phyloP scores from a whole-genome alignment of 2,888 invertebrate genomes.

The Campoplex capitator region DNA sequence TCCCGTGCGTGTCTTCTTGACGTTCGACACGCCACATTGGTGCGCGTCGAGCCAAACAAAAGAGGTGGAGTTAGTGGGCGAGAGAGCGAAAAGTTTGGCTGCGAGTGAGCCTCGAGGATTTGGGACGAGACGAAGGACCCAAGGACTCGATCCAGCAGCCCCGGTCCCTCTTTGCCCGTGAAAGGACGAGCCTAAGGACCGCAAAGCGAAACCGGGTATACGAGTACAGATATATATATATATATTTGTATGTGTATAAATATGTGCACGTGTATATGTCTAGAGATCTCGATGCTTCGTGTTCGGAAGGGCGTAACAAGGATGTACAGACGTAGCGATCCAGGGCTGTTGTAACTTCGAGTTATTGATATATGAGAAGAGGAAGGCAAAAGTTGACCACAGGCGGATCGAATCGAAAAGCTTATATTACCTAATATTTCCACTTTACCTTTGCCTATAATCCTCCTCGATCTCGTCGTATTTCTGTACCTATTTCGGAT shows the following conservation, averaged over 20 bases:
- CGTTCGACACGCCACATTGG: slow-evolving; percentile 36
- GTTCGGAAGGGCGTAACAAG: slow-evolving; percentile 7
- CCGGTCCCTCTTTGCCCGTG: slow-evolving; percentile 62
- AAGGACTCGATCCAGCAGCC: slow-evolving; percentile 49
- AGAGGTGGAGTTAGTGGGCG: slow-evolving; percentile 63
- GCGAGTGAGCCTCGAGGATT: slow-evolving; percentile 39
- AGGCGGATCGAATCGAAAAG: slow-evolving; percentile 57
- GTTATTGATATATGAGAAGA: slow-evolving; percentile 36
- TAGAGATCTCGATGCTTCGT: background rate
- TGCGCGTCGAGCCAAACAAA: slow-evolving; percentile 54
- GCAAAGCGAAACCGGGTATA: slow-evolving; percentile 3
- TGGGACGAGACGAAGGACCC: slow-evolving; percentile 59
- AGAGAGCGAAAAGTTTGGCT: slow-evolving; percentile 41
- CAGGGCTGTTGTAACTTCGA: background rate
- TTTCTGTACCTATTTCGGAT: slow-evolving; percentile 16
- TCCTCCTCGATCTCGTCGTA: slow-evolving; percentile 35
- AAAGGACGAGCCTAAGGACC: slow-evolving; percentile 52
- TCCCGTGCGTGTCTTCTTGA: slow-evolving; percentile 17
- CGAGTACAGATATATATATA: background rate
- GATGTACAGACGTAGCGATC: slow-evolving; percentile 6
- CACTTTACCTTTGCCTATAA: slow-evolving; percentile 57
- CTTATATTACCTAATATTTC: slow-evolving; percentile 63
- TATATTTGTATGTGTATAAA: slow-evolving; percentile 13
- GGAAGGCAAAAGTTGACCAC: slow-evolving; percentile 54
- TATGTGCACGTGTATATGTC: background rate